Evolutionary conservation across 1,140 invertebrate species (phyloP).

Genomic region (Goniozus legneri): DNA sequence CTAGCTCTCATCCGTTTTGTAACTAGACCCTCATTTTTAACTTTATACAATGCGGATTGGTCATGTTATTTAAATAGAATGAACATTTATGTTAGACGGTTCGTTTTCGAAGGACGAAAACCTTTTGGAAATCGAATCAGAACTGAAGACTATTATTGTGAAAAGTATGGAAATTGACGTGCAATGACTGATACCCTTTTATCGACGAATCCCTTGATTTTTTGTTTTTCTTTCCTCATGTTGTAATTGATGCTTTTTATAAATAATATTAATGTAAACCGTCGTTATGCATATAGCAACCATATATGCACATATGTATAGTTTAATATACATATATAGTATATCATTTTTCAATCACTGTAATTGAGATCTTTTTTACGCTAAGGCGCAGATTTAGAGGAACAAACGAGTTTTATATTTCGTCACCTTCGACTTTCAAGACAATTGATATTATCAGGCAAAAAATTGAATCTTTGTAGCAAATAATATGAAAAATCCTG

Average conservation of each 20-base stretch:
- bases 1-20: neutral
- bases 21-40: neutral
- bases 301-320: slow-evolving; percentile 4
- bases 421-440: neutral
- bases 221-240: too few species aligned
- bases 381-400: neutral
- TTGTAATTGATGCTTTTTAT: too few species aligned
- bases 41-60: too few species aligned
- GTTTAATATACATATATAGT: slow-evolving; percentile 22
- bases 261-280: neutral
- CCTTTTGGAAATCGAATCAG: too few species aligned
- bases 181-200: too few species aligned
- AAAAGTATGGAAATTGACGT: too few species aligned
- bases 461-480: slow-evolving; percentile 3
- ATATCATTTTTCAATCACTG: slow-evolving; percentile 16
- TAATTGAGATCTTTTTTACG: neutral
- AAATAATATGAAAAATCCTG: slow-evolving; percentile 34
- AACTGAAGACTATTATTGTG: too few species aligned
- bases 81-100: too few species aligned
- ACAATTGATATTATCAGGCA: neutral
- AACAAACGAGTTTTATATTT: neutral
- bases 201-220: too few species aligned
- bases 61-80: too few species aligned
- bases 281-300: neutral
- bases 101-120: too few species aligned